phyloP scores from a whole-genome alignment of 2,113 vertebrate genomes.

The Oceanites oceanicus region DNA sequence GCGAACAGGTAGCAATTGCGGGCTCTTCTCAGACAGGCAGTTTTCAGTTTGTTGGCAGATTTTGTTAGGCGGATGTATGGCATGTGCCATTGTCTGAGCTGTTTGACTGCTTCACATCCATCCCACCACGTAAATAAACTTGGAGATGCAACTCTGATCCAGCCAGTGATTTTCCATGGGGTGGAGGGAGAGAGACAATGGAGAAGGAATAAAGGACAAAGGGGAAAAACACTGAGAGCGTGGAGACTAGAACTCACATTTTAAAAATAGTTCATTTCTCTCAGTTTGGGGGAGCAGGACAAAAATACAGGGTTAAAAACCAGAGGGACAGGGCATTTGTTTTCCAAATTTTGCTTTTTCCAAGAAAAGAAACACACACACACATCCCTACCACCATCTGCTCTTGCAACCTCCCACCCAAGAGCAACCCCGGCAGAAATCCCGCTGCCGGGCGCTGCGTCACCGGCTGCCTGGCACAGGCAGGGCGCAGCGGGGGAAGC shows the following conservation, averaged over 20 bases:
- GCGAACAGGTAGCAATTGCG: neutral
- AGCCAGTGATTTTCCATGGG: neutral
- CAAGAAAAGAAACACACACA: neutral
- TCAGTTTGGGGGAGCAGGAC: neutral
- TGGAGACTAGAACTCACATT: neutral
- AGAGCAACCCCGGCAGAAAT: neutral
- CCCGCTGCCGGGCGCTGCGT: accelerated
- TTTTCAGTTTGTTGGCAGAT: neutral
- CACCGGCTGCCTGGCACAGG: neutral
- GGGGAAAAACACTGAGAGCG: neutral
- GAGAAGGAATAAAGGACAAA: neutral
- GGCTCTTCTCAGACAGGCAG: neutral
- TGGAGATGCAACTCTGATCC: neutral
- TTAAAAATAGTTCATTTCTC: neutral
- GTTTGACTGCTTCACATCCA: neutral
- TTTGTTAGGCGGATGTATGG: neutral
- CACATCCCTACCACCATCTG: neutral
- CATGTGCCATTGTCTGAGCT: neutral
- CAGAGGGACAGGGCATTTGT: neutral
- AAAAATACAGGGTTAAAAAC: neutral
- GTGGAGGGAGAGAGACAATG: neutral
- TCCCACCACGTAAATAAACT: neutral
- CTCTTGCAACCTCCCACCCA: neutral
- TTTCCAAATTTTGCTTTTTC: neutral
- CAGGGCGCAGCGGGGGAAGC: neutral